Evolutionary conservation across 2,113 vertebrate genomes (phyloP).

Genomic region (Ibidorhyncha struthersii): DNA sequence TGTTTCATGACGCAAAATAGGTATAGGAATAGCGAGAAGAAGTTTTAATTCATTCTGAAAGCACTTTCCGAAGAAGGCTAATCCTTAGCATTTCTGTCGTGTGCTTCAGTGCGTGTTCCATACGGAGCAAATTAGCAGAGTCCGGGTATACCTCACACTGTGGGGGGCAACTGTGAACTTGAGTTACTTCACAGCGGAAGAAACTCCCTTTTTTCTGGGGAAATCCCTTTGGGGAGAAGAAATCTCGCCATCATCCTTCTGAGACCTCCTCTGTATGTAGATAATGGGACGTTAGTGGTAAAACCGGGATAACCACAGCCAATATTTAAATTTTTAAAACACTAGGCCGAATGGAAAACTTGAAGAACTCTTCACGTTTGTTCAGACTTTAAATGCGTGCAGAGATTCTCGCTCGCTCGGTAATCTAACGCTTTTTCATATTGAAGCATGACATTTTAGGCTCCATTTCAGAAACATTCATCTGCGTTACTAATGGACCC

Average conservation of each 20-base stretch:
- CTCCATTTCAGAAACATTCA: background rate
- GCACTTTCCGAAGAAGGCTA: background rate
- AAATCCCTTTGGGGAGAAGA: background rate
- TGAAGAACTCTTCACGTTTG: background rate
- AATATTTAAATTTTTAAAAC: background rate
- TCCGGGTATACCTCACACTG: background rate
- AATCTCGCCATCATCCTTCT: background rate
- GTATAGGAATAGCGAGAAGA: rapidly evolving
- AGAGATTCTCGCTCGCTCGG: background rate
- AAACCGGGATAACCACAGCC: background rate
- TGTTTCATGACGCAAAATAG: background rate
- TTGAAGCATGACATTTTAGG: constrained; percentile 4
- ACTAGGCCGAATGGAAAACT: background rate
- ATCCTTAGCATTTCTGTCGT: background rate
- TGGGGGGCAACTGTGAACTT: background rate
- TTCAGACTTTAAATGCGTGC: background rate
- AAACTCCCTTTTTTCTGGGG: background rate
- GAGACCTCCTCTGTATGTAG: background rate
- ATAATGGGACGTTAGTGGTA: background rate
- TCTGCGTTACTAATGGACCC: constrained; percentile 2
- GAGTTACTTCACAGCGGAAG: background rate
- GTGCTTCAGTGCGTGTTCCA: background rate
- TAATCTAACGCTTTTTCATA: background rate
- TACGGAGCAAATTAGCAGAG: background rate
- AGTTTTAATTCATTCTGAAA: background rate